phyloP scores from a whole-genome alignment of 1,140 invertebrate species.

The Limonius californicus region DNA sequence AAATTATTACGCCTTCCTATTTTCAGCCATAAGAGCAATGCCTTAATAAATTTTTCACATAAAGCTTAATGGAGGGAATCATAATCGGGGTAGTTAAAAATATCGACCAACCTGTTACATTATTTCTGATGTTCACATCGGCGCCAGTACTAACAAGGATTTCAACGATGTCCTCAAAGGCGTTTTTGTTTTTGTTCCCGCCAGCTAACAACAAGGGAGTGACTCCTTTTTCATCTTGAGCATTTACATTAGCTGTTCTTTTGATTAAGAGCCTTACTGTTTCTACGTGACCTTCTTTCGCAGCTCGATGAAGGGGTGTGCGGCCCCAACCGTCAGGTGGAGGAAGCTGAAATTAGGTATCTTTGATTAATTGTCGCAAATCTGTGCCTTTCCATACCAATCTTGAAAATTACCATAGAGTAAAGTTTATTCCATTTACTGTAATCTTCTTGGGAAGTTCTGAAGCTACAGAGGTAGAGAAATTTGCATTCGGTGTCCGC shows the following conservation, averaged over 20 bases:
- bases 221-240: constrained; percentile 17
- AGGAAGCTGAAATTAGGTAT: constrained; percentile 13
- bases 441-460: constrained; percentile 9
- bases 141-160: constrained; percentile 22
- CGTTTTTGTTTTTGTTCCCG: constrained; percentile 16
- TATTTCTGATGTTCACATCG: constrained; percentile 18
- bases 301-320: constrained; percentile 25
- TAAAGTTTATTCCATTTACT: constrained; percentile 16
- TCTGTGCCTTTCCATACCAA: background rate
- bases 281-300: constrained; percentile 19
- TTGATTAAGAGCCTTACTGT: constrained; percentile 4
- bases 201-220: constrained; percentile 23
- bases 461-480: background rate
- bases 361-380: background rate
- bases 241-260: constrained; percentile 18
- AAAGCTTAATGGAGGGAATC: too few species aligned
- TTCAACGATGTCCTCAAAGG: constrained; percentile 19
- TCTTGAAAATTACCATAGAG: constrained; percentile 5
- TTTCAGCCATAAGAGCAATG: too few species aligned
- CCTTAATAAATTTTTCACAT: too few species aligned
- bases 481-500: constrained; percentile 11
- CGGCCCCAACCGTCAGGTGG: constrained; percentile 20
- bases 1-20: too few species aligned
- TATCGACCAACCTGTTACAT: constrained; percentile 11
- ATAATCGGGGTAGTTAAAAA: background rate